Base-by-base conservation (phyloP, 2,888 invertebrate genomes). In the Strigamia maritima region DNA sequence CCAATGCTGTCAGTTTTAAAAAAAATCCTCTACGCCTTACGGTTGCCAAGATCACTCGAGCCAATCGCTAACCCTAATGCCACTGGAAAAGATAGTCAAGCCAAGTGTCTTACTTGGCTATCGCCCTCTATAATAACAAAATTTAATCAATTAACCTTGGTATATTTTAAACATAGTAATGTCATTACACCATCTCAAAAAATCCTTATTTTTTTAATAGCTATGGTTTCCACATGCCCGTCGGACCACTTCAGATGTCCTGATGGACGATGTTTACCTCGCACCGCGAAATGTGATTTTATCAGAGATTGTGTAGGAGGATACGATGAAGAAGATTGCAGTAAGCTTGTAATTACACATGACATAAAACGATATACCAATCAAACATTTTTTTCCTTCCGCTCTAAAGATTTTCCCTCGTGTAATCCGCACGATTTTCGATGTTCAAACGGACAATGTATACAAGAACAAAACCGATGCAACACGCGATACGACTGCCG, bases 401-500 rank as follows among this genome's bases (percentile, higher is more conserved):
- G 4, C 12, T 44, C 44, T 22, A 74, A 40, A 76, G 76, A 76
- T 40, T 38, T 76, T 76, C 35, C 40, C 10, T 28, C 26, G n/a
- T 74, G 75, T 74, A 74, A 35, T 35, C 75, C 75, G 1, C 35
- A 28, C n/a, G 31, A 74, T 3, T 74, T 74, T 26, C 75, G 35
- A 74, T 54, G 54, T 54, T 54, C 35, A 35, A 83, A 83, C 54
- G 85, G 86, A 4, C 86, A 86, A 81, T 86, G 86, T 79, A 81
- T 86, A 10, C 81, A 82, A 4, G 80, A 80, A 22, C 49, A 79
- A 1, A 75, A 81, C 26, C 84, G 85, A 83, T 88, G 88, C 81
- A 86, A 88, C 83, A 85, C 85, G 76, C 81, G 81, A 38, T 83
- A 84, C 78, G 86, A 88, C 82, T 88, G 88, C 83, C 85, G 84